These are phyloP conservation scores for Gephyroberyx darwinii DNA, from an alignment of 2,797 vertebrate genomes.

Conservation along the genomic window DNA sequence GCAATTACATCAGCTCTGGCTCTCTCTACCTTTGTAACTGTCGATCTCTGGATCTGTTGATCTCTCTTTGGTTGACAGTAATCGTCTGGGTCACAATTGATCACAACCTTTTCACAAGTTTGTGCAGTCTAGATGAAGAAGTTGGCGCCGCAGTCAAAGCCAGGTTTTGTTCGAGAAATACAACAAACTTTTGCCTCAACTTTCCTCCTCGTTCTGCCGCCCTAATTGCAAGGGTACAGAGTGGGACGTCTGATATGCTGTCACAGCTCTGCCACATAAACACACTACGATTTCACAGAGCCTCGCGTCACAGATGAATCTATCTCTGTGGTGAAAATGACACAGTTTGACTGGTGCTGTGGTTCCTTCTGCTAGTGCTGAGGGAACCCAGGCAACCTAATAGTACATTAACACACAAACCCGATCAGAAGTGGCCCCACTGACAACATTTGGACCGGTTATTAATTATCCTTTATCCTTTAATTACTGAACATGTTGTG, in stretches of 20 bases:
- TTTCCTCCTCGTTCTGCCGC: conserved; percentile 8
- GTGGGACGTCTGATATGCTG: too few relatives aligned
- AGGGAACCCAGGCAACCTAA: conserved; percentile 27
- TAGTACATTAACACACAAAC: conserved; percentile 1
- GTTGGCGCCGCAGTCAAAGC: too few relatives aligned
- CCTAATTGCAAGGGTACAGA: too few relatives aligned
- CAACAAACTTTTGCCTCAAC: too few relatives aligned
- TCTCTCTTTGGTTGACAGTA: too few relatives aligned
- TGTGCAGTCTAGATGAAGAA: neutral
- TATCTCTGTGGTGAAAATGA: neutral
- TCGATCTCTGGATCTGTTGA: too few relatives aligned
- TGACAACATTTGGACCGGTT: conserved; percentile 31
- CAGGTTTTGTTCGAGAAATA: too few relatives aligned
- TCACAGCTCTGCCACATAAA: neutral
- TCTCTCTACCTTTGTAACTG: too few relatives aligned
- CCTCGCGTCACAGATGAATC: conserved; percentile 3
- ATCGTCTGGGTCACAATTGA: conserved; percentile 27
- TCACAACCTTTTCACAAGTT: conserved; percentile 26
- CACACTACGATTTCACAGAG: conserved; percentile 19
- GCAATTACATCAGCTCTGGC: too few relatives aligned
- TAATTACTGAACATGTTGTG: conserved; percentile 36
- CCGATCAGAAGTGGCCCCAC: neutral
- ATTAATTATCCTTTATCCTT: conserved; percentile 28
- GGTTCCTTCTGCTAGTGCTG: conserved; percentile 5
- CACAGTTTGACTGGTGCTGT: conserved; percentile 8